Percentiles rank a stretch among this genome's conserved stretches.
phyloP scores from a whole-genome alignment of 2,113 vertebrate species.

The Furnarius figulus region DNA sequence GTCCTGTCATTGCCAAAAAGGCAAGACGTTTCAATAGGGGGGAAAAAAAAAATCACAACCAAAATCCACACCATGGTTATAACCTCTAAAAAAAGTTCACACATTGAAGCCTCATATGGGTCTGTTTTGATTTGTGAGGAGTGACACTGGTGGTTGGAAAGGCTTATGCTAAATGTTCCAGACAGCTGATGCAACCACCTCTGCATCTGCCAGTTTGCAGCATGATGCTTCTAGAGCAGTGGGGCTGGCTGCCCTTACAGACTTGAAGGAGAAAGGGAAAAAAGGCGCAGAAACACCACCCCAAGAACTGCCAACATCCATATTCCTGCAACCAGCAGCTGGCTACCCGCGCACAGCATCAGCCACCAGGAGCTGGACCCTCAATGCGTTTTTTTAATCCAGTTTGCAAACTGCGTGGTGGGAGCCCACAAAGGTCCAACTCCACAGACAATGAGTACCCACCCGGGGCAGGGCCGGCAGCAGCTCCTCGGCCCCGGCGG shows the following conservation, averaged over 20 bases:
- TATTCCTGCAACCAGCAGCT: background rate
- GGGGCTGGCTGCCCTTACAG: slow-evolving; percentile 33
- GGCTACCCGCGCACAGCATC: background rate
- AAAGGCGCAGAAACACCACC: background rate
- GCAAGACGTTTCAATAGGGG: background rate
- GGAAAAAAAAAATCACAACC: background rate
- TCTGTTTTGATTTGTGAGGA: slow-evolving; percentile 63
- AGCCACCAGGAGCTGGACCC: background rate
- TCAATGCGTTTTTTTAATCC: background rate
- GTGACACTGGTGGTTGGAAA: slow-evolving; percentile 43
- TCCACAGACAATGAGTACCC: background rate
- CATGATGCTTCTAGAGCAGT: slow-evolving; percentile 56
- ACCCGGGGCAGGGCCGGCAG: background rate
- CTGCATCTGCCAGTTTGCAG: slow-evolving; percentile 58
- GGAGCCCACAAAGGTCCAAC: slow-evolving; percentile 3
- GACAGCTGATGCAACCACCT: slow-evolving; percentile 57
- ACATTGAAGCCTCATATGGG: slow-evolving; percentile 43
- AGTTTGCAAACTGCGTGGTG: background rate
- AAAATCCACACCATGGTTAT: background rate
- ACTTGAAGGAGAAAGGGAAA: background rate
- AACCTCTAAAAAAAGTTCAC: slow-evolving; percentile 61
- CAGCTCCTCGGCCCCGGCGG: background rate
- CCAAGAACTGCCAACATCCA: background rate
- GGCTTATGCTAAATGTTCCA: slow-evolving; percentile 55
- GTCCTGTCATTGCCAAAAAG: background rate